phyloP scores from a whole-genome alignment of 2,888 invertebrate genomes.

The Drosophila histrio region DNA sequence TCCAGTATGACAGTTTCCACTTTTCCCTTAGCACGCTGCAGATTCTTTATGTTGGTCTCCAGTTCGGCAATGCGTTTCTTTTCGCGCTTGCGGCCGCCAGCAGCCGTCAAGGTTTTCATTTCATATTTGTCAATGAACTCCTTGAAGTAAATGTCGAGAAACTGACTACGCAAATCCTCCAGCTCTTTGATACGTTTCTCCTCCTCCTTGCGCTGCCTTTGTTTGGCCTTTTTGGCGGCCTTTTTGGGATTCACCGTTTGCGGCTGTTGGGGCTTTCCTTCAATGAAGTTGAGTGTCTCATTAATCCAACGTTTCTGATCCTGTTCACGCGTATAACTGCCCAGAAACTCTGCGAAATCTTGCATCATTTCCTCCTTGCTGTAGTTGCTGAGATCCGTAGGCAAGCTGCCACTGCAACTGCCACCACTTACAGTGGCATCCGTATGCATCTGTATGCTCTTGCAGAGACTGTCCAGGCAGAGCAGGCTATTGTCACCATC shows the following conservation, averaged over 20 bases:
- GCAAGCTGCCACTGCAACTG: constrained; percentile 40
- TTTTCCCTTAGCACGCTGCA: constrained; percentile 83
- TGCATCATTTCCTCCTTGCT: constrained; percentile 79
- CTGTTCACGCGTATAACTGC: constrained; percentile 79
- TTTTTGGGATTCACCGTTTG: constrained; percentile 83
- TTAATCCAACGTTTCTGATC: constrained; percentile 83
- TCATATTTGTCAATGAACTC: constrained; percentile 82
- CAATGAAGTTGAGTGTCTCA: constrained; percentile 83
- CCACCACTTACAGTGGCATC: constrained; percentile 37
- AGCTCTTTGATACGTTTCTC: constrained; percentile 82
- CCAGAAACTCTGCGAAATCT: constrained; percentile 81
- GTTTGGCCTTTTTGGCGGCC: constrained; percentile 84
- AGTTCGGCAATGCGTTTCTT: constrained; percentile 83
- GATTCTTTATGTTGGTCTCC: constrained; percentile 82
- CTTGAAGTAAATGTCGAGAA: constrained; percentile 83
- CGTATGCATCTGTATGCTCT: constrained; percentile 76
- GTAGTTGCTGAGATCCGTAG: constrained; percentile 49
- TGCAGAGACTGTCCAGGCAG: constrained; percentile 79
- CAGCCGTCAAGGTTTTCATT: constrained; percentile 75
- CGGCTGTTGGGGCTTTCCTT: constrained; percentile 79
- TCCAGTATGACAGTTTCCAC: constrained; percentile 83
- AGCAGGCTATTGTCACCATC: constrained; percentile 79
- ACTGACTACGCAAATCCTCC: constrained; percentile 81
- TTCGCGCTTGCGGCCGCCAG: constrained; percentile 81
- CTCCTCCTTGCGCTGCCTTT: constrained; percentile 83